Base-by-base conservation (phyloP, 2,797 vertebrate genomes). In the Gadopsis bispinosus region DNA sequence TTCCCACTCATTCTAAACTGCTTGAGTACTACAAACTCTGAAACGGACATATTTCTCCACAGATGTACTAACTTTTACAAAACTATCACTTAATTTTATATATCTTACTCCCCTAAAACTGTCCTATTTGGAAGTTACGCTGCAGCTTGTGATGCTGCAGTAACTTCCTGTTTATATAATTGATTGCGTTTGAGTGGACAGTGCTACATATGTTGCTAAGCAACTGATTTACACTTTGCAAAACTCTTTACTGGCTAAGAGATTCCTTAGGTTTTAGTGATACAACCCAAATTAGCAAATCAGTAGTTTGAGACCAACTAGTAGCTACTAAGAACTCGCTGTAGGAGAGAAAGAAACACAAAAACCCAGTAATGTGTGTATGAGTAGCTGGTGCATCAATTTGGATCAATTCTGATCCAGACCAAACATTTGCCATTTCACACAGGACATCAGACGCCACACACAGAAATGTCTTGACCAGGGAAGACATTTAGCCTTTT, bases 401-500 rank as follows among this genome's bases (percentile, higher is more conserved):
- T 47, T 47, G 16, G 6, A 7, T 47, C 19, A 20, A 41, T 51
- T 62, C 39, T 39, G 33, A 50, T 33, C 19, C 54, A 50, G 50
- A n/a, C 19, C 26, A 60, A 60, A 20, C 11, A n/a, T n/a, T 69
- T 29, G 17, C 45, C 50, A 48, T 48, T 12, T 69, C 19, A 43
- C n/a, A 29, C 33, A 48, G 8, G 0, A 26, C 59, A 56, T 41
- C 39, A 62, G 20, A 64, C 45, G 26, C 33, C 29, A 53, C 62
- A 29, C 16, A 29, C 20, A 45, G 8, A 67, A 55, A 54, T 37
- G 8, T 66, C 16, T 55, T 16, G 11, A 58, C 39, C 50, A 54
- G 31, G 14, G 67, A 60, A 65, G 53, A 75, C 45, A 53, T 72
- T 73, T 68, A 39, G 68, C 43, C 13, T 22, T 16, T 72, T 73